Conservation (phyloP, 2,888 invertebrate species). For the Sphinx pinastri region DNA sequence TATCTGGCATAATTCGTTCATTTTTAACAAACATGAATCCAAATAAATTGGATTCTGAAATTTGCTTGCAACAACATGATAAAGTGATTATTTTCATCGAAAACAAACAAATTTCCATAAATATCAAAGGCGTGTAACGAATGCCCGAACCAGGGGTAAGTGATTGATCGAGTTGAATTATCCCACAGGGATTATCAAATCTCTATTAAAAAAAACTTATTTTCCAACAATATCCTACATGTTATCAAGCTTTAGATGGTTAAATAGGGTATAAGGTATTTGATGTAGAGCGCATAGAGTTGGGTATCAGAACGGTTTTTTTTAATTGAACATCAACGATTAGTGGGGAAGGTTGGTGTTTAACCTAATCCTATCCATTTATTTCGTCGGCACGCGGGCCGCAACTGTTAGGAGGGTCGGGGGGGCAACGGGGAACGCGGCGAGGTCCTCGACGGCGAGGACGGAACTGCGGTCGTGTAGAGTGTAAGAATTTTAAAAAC, state of each 20-base stretch:
- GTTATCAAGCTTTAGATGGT: neutral
- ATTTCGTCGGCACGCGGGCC: too few relatives aligned
- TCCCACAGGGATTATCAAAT: slow-evolving; percentile 37
- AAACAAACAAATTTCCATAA: slow-evolving; percentile 37
- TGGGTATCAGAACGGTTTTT: too few relatives aligned
- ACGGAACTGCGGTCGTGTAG: too few relatives aligned
- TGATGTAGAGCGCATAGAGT: too few relatives aligned
- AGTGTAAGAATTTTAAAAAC: too few relatives aligned
- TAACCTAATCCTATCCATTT: too few relatives aligned
- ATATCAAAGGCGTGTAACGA: slow-evolving; percentile 28
- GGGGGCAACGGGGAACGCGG: too few relatives aligned
- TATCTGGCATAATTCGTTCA: neutral
- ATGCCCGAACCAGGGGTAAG: slow-evolving; percentile 31
- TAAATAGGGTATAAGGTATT: too few relatives aligned
- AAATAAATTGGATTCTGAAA: slow-evolving; percentile 23
- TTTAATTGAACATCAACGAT: too few relatives aligned
- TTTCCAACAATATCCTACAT: neutral
- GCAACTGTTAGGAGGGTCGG: too few relatives aligned
- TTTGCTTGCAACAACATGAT: slow-evolving; percentile 35
- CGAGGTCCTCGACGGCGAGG: too few relatives aligned
- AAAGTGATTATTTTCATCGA: slow-evolving; percentile 27
- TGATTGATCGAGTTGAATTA: slow-evolving; percentile 44
- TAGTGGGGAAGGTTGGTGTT: too few relatives aligned
- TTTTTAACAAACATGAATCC: slow-evolving; percentile 16
- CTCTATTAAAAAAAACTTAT: slow-evolving; percentile 26